Percentiles rank a stretch among this genome's conserved stretches.
These are phyloP conservation scores for Atherinosoma microstoma DNA, from an alignment of 2,797 vertebrate genomes.

Conservation along the genomic window DNA sequence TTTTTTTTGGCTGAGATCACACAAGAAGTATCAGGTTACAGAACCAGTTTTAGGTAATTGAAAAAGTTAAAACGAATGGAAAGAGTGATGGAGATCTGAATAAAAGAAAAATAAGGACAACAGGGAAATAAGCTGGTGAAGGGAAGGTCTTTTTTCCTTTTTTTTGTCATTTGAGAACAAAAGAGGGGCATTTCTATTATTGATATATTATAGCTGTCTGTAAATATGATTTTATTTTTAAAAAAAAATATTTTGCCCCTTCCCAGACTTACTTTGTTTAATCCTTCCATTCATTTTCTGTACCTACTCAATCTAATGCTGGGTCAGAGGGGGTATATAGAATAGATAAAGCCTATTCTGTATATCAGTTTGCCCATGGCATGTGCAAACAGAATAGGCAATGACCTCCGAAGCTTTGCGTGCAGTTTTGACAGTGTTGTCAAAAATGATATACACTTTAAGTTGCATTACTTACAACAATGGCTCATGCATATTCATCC, in stretches of 20 bases:
- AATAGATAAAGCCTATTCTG: conserved; percentile 10
- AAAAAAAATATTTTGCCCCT: conserved; percentile 23
- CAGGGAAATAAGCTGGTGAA: conserved; percentile 32
- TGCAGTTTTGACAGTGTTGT: too few relatives aligned
- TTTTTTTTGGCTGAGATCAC: conserved; percentile 44
- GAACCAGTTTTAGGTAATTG: conserved; percentile 28
- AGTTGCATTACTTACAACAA: too few relatives aligned
- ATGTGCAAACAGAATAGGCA: conserved; percentile 33
- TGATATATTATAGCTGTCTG: conserved; percentile 31
- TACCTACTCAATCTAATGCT: too few relatives aligned
- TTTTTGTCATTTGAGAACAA: conserved; percentile 24
- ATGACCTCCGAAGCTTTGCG: conserved; percentile 17
- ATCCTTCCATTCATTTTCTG: neutral
- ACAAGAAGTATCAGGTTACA: conserved; percentile 48
- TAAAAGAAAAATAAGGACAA: neutral
- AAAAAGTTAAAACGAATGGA: neutral
- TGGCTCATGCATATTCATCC: neutral
- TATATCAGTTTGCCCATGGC: conserved; percentile 5
- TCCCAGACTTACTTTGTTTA: conserved; percentile 25
- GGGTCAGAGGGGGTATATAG: too few relatives aligned
- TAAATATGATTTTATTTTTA: conserved; percentile 6
- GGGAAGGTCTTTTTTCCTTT: conserved; percentile 4
- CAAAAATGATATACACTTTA: too few relatives aligned
- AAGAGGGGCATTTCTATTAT: conserved; percentile 23
- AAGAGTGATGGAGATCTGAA: neutral